These are phyloP conservation scores for Labia minor DNA, from an alignment of 2,888 invertebrate species.

Conservation along the genomic window DNA sequence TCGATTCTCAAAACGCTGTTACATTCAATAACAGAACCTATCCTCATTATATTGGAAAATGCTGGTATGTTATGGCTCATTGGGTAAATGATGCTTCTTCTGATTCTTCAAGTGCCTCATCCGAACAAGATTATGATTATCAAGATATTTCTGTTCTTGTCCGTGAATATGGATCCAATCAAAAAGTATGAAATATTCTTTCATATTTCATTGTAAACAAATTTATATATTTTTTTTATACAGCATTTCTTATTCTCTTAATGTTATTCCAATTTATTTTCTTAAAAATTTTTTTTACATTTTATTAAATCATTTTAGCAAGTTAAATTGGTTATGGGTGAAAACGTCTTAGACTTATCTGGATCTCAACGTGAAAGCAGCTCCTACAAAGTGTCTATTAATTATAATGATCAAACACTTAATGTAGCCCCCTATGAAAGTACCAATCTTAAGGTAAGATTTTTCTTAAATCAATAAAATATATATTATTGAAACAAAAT, in stretches of 20 bases:
- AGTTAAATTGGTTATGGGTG: background rate
- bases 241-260: too few species aligned
- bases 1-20: conserved; percentile 45
- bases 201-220: background rate
- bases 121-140: background rate
- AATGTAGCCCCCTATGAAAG: background rate
- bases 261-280: too few species aligned
- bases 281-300: too few species aligned
- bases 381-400: background rate
- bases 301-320: too few species aligned
- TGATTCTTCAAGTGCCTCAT: too few species aligned
- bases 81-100: too few species aligned
- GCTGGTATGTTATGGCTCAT: conserved; percentile 50
- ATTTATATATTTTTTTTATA: background rate
- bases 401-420: background rate
- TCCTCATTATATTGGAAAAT: conserved; percentile 41
- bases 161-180: conserved; percentile 22
- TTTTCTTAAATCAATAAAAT: background rate
- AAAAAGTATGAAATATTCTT: background rate
- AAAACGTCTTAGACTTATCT: background rate
- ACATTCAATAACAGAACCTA: conserved; percentile 57
- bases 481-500: background rate
- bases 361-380: background rate
- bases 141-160: conserved; percentile 17
- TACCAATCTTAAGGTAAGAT: background rate